Base-by-base conservation (phyloP, 2,113 vertebrate genomes). In the Mohoua ochrocephala region DNA sequence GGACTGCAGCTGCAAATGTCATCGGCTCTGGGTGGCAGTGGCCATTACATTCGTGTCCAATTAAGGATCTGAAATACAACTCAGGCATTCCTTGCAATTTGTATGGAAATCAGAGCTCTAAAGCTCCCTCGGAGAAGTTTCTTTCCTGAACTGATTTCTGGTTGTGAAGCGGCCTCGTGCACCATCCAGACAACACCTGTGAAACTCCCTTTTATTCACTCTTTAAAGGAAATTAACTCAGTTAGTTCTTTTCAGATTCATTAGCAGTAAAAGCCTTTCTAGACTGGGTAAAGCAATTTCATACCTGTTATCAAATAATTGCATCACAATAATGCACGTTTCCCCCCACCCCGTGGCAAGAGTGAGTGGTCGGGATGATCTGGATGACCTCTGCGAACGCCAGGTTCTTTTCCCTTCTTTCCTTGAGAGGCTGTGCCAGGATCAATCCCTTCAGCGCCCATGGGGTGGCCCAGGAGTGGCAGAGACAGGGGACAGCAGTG, bases 321-420 rank as follows among this genome's bases (percentile, higher is more conserved):
- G 6, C n/a, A 39, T 33, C 1, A 1, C 8, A 39, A 57, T 3
- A 11, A 41, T 15, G 8, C 7, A 3, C 2, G 14, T 28, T 7
- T 16, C 17, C 12, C 15, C 27, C 3, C 6, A 4, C 9, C 11
- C 26, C 1, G 1, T 18, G 31, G 4, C 35, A 15, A 1, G 3
- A 45, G 6, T 10, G 47, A 37, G 23, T 10, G 20, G 1, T 30
- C 71, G 61, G 24, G 37, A 9, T 11, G 35, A 12, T 6, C 27
- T 49, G n/a, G 26, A 22, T 18, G 16, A 50, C 17, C 47, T 54
- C 22, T 47, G 24, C 6, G 10, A 75, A 4, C 15, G 37, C 22
- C 16, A 20, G 23, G 13, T 7, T 30, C 30, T 37, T 67, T 37
- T 2, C 3, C 10, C 8, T 11, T 13, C 9, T 39, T 65, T 54